A percentile compares a stretch with the other conserved stretches of the same genome.
These are phyloP conservation scores for Lymantria monacha DNA, from an alignment of 2,888 invertebrate species.

Conservation along the genomic window DNA sequence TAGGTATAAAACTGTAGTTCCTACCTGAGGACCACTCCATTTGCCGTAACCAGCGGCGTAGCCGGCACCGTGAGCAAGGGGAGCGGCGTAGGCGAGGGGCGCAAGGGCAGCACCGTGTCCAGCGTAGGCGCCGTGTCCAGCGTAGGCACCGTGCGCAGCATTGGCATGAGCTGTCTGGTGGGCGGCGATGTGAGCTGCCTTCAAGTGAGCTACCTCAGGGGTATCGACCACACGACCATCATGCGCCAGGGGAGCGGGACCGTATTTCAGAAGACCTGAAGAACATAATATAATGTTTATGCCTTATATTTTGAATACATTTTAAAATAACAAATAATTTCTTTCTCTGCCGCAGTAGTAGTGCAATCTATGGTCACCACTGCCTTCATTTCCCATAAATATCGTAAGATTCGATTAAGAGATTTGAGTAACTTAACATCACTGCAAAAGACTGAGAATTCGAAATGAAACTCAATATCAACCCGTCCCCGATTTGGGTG, in stretches of 20 bases:
- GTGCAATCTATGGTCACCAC: no score
- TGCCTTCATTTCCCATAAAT: no score
- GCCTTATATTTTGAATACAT: neutral
- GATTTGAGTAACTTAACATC: no score
- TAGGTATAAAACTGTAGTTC: neutral
- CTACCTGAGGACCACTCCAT: constrained; percentile 69
- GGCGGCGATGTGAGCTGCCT: constrained; percentile 78
- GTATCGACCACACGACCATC: constrained; percentile 78
- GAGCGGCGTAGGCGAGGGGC: constrained; percentile 39
- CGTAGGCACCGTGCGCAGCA: constrained; percentile 45
- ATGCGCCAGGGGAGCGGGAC: constrained; percentile 76
- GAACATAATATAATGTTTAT: neutral
- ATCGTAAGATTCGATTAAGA: no score
- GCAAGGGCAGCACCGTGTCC: constrained; percentile 48
- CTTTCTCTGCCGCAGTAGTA: no score
- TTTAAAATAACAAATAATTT: no score
- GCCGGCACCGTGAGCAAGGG: constrained; percentile 33
- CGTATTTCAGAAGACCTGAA: constrained; percentile 74
- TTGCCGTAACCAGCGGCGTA: constrained; percentile 74
- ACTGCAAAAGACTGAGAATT: no score
- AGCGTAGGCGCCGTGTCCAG: constrained; percentile 43
- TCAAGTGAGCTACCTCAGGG: constrained; percentile 81
- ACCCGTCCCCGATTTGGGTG: no score
- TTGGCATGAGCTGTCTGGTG: constrained; percentile 64
- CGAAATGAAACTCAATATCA: no score